Evolutionary conservation across 2,888 invertebrate species (phyloP).

Genomic region (Tetragonula carbonaria): DNA sequence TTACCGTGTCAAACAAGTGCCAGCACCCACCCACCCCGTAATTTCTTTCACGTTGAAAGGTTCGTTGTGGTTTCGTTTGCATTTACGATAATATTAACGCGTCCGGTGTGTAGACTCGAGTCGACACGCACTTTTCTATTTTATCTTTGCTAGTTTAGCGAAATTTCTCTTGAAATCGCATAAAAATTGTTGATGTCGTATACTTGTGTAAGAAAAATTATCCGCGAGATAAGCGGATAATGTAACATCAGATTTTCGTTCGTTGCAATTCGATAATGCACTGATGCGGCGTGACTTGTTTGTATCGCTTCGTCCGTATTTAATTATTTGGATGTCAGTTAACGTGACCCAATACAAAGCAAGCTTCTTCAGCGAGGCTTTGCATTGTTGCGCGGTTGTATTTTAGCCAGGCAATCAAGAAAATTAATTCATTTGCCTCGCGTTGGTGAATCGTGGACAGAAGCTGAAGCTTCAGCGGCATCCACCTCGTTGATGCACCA

Average conservation of each 20-base stretch:
- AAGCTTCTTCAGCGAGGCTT: neutral
- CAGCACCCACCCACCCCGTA: neutral
- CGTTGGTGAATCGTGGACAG: neutral
- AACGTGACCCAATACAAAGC: conserved; percentile 19
- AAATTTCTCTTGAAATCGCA: no score
- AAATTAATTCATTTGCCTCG: conserved; percentile 37
- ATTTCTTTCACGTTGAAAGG: neutral
- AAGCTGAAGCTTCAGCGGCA: neutral
- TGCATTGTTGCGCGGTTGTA: neutral
- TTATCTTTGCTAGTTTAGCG: no score
- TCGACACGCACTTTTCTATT: neutral
- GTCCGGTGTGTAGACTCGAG: neutral
- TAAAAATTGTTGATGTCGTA: no score
- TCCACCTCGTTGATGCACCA: neutral
- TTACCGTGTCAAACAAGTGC: conserved; percentile 12
- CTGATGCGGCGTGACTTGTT: conserved; percentile 15
- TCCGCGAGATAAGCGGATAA: no score
- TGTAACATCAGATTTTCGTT: conserved; percentile 9
- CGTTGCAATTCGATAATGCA: conserved; percentile 37
- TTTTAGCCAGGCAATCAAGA: conserved; percentile 26
- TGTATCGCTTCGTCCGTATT: neutral
- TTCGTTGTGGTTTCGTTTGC: neutral
- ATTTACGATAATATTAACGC: neutral
- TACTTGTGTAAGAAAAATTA: no score
- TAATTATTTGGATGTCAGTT: conserved; percentile 48